Evolutionary conservation across 2,888 invertebrate genomes (phyloP).

Genomic region (Lordiphosa andalusiaca): DNA sequence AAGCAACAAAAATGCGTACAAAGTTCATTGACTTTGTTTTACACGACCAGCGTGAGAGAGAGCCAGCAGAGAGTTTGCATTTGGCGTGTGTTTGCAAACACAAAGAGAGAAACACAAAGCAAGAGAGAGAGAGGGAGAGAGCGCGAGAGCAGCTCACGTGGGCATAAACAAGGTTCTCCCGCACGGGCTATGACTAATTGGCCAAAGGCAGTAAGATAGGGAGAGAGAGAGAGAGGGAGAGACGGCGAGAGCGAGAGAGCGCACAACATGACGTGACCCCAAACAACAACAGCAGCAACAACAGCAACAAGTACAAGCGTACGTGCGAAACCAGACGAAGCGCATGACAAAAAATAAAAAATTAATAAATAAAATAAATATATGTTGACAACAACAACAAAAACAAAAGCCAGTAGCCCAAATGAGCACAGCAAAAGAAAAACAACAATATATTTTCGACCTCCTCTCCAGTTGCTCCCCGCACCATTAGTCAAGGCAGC

Average conservation of each 20-base stretch:
- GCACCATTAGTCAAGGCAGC: constrained; percentile 11
- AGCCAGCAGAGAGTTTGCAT: constrained; percentile 11
- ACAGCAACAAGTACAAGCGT: constrained; percentile 69
- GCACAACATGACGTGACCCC: constrained; percentile 64
- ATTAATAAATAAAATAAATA: constrained; percentile 9
- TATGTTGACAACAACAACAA: constrained; percentile 9
- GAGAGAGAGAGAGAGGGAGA: constrained; percentile 11
- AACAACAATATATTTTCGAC: background rate
- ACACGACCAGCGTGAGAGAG: constrained; percentile 38
- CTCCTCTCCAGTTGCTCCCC: background rate
- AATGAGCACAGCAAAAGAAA: constrained; percentile 45
- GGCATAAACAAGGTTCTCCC: constrained; percentile 4
- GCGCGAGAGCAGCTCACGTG: constrained; percentile 10
- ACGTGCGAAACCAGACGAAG: constrained; percentile 61
- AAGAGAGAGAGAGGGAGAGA: background rate
- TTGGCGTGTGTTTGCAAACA: constrained; percentile 22
- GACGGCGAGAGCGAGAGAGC: too few relatives aligned
- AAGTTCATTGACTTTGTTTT: constrained; percentile 77
- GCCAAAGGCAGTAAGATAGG: constrained; percentile 10
- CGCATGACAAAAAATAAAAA: constrained; percentile 47
- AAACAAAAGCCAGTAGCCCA: constrained; percentile 18
- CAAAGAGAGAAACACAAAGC: background rate
- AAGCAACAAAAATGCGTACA: constrained; percentile 70
- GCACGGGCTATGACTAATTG: constrained; percentile 53
- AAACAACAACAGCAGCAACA: constrained; percentile 64